These are phyloP conservation scores for Stomatorhinus ivindoensis DNA, from an alignment of 2,113 vertebrate species.

Conservation along the genomic window DNA sequence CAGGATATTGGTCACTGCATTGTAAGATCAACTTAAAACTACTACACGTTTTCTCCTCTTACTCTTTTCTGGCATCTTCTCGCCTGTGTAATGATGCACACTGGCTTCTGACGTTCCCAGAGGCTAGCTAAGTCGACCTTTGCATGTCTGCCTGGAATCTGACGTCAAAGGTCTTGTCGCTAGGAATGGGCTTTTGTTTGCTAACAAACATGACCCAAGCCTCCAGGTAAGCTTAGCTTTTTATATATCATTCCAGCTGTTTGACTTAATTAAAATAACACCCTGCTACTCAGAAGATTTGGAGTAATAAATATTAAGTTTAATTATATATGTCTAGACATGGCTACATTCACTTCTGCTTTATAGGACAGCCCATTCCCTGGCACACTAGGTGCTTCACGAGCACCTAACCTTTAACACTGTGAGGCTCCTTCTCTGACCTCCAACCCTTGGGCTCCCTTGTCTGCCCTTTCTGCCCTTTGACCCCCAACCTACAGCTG, in stretches of 20 bases:
- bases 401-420: conserved; percentile 78
- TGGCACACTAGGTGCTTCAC: conserved; percentile 60
- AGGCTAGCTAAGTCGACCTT: conserved; percentile 76
- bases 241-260: background rate
- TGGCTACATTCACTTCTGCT: background rate
- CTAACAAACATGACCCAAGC: conserved; percentile 67
- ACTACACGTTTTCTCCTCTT: conserved; percentile 84
- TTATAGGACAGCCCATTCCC: conserved; percentile 59
- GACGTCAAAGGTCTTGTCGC: conserved; percentile 78
- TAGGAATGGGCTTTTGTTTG: conserved; percentile 70
- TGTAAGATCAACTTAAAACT: conserved; percentile 83
- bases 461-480: conserved; percentile 51
- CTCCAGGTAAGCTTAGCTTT: conserved; percentile 34
- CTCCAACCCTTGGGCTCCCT: conserved; percentile 53
- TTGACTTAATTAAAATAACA: background rate
- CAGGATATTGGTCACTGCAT: conserved; percentile 75
- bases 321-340: background rate
- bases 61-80: conserved; percentile 68
- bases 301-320: background rate
- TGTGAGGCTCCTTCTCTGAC: conserved; percentile 61
- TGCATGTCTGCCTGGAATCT: conserved; percentile 76
- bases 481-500: conserved; percentile 71
- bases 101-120: conserved; percentile 65
- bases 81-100: conserved; percentile 64
- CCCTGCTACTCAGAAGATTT: background rate